Conservation (phyloP, 1,140 invertebrate genomes). For the Drosophila yakuba region DNA sequence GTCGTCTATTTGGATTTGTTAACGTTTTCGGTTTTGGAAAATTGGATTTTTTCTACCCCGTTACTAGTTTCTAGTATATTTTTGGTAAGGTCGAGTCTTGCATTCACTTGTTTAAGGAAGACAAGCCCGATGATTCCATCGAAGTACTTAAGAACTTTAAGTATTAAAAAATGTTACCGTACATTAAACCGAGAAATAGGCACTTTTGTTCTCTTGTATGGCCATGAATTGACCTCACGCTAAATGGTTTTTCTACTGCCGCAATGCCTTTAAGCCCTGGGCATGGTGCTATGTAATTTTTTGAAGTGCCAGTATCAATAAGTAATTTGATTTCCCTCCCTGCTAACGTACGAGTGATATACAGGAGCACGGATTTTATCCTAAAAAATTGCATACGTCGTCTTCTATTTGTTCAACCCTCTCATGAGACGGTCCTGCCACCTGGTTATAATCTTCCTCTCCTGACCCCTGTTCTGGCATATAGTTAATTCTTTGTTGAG, state of each 20-base stretch:
- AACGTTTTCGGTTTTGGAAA: no score
- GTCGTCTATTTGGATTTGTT: no score
- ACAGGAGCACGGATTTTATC: background rate
- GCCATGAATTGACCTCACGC: conserved; percentile 1
- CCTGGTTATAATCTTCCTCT: background rate
- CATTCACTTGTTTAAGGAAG: background rate
- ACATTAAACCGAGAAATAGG: background rate
- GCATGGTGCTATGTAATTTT: conserved; percentile 1
- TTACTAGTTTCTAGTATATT: no score
- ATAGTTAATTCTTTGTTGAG: background rate
- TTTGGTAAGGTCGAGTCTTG: no score
- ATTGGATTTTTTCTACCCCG: no score
- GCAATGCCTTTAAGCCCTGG: conserved; percentile 5
- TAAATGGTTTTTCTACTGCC: background rate
- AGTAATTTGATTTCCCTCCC: background rate
- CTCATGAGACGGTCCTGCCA: background rate
- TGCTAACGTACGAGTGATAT: background rate
- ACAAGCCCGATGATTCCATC: background rate
- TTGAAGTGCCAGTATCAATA: background rate
- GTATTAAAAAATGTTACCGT: background rate
- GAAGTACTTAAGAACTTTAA: background rate
- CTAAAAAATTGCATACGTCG: background rate
- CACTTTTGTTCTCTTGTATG: background rate
- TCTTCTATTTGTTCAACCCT: background rate
- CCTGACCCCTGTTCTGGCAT: background rate